Evolutionary conservation across 2,888 invertebrate genomes (phyloP).

Genomic region (Agonopterix alstromeriana): DNA sequence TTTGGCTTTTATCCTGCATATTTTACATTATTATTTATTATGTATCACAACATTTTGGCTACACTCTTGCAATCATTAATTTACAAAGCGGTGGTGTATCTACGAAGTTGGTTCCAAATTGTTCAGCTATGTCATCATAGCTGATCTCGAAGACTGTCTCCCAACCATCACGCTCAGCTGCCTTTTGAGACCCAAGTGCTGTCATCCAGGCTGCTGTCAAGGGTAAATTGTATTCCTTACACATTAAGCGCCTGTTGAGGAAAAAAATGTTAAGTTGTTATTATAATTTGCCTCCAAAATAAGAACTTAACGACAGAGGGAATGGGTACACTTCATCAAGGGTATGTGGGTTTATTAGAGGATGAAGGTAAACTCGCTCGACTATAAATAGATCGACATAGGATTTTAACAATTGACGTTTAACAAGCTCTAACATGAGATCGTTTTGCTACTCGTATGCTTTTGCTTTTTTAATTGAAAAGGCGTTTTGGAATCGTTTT

Average conservation of each 20-base stretch:
- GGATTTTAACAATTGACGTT: too few species aligned
- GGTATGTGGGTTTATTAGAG: too few species aligned
- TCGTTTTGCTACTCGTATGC: too few species aligned
- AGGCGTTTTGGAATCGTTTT: too few species aligned
- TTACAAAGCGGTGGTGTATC: slow-evolving; percentile 21
- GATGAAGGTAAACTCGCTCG: too few species aligned
- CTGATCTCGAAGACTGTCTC: slow-evolving; percentile 18
- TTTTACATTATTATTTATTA: too few species aligned
- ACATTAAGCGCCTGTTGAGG: slow-evolving; percentile 22
- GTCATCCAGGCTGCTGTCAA: slow-evolving; percentile 29
- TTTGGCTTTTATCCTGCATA: too few species aligned
- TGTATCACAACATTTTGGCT: not conserved
- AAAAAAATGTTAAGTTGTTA: not conserved
- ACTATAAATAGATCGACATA: too few species aligned
- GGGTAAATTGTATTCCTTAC: slow-evolving; percentile 25
- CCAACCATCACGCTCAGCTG: slow-evolving; percentile 27
- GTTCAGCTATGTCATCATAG: slow-evolving; percentile 20
- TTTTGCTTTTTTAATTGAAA: too few species aligned
- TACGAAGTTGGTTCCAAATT: slow-evolving; percentile 18
- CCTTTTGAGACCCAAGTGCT: slow-evolving; percentile 23
- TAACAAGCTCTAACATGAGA: too few species aligned
- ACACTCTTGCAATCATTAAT: slow-evolving; percentile 20
- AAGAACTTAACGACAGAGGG: too few species aligned
- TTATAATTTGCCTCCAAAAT: not conserved
- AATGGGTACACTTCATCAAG: too few species aligned